phyloP scores from a whole-genome alignment of 2,888 invertebrate species.

The Aphodius granarius region DNA sequence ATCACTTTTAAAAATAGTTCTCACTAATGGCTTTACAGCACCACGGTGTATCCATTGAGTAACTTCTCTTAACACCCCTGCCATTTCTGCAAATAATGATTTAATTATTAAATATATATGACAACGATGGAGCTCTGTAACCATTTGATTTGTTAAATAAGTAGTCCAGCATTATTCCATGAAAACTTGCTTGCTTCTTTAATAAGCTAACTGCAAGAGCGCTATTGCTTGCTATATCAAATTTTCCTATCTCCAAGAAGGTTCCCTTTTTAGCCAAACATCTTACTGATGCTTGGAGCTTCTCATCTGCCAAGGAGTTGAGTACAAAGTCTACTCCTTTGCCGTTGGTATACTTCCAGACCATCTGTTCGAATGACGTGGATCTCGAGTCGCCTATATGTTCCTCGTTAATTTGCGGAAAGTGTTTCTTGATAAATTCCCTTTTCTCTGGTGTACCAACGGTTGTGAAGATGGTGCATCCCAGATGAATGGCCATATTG shows the following conservation, averaged over 20 bases:
- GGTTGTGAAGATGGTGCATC: constrained; percentile 82
- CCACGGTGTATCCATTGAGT: constrained; percentile 52
- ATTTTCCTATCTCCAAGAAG: constrained; percentile 86
- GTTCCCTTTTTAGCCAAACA: constrained; percentile 64
- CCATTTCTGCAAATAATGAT: constrained; percentile 50
- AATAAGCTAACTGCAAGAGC: constrained; percentile 61
- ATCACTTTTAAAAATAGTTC: constrained; percentile 64
- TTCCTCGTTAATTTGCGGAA: constrained; percentile 65
- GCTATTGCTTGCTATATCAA: constrained; percentile 70
- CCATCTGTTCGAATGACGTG: constrained; percentile 82
- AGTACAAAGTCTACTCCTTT: constrained; percentile 81
- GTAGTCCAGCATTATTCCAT: constrained; percentile 74
- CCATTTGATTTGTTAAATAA: neutral
- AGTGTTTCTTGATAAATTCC: constrained; percentile 78
- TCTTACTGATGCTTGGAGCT: constrained; percentile 70
- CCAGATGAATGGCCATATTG: constrained; percentile 63
- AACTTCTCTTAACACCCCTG: neutral
- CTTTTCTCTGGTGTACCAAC: constrained; percentile 84
- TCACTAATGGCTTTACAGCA: constrained; percentile 68
- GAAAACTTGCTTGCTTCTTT: constrained; percentile 59
- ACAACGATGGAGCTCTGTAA: neutral
- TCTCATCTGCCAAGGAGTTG: constrained; percentile 90
- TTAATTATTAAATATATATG: neutral
- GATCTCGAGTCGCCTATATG: constrained; percentile 89
- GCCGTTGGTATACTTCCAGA: constrained; percentile 79